phyloP scores from a whole-genome alignment of 2,113 vertebrate genomes.

The Callorhinus ursinus region DNA sequence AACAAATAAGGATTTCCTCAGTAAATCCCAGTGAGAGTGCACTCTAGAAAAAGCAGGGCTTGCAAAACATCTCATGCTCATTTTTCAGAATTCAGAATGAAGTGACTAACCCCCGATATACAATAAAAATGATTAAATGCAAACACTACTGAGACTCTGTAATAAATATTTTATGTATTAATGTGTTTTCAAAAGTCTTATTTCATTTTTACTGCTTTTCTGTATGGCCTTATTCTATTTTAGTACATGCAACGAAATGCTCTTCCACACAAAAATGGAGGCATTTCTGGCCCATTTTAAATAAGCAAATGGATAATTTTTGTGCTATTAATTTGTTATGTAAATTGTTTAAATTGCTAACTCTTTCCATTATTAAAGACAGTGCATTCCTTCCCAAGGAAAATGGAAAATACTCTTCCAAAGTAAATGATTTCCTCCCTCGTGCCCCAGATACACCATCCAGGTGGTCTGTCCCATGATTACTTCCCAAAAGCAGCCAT shows the following conservation, averaged over 20 bases:
- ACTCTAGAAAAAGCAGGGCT: constrained; percentile 68
- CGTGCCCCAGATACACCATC: neutral
- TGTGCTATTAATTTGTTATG: constrained; percentile 44
- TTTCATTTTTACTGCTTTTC: constrained; percentile 51
- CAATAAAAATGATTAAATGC: constrained; percentile 73
- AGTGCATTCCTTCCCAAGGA: neutral
- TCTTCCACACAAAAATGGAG: constrained; percentile 34
- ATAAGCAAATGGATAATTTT: constrained; percentile 60
- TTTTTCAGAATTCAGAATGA: constrained; percentile 61
- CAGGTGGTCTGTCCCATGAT: neutral
- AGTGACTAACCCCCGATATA: constrained; percentile 53
- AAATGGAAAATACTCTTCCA: constrained; percentile 13
- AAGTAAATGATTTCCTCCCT: neutral
- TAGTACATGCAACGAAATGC: constrained; percentile 56
- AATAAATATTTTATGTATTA: constrained; percentile 71
- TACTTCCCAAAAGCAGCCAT: neutral
- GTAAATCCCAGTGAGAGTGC: constrained; percentile 52
- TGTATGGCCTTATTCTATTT: constrained; percentile 15
- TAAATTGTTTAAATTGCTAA: constrained; percentile 64
- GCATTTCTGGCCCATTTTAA: constrained; percentile 61
- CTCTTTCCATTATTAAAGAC: constrained; percentile 45
- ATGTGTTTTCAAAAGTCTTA: constrained; percentile 55
- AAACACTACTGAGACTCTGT: constrained; percentile 33
- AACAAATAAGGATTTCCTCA: constrained; percentile 60
- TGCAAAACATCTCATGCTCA: constrained; percentile 68